Conservation (phyloP, 2,113 vertebrate genomes). For the Piprites chloris region DNA sequence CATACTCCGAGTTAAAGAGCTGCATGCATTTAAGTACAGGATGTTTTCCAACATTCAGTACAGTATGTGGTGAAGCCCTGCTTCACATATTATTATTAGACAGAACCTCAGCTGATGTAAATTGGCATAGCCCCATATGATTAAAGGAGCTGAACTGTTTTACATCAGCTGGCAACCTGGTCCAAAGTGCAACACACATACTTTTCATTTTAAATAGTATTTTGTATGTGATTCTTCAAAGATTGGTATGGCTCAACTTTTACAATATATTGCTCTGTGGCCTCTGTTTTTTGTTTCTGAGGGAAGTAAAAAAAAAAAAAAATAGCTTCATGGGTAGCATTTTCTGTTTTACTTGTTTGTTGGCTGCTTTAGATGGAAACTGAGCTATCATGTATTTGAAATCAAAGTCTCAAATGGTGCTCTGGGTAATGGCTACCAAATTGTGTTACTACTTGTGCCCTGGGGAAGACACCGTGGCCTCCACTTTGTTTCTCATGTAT, state of each 20-base stretch:
- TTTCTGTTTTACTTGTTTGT: not conserved
- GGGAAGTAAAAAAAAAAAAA: not conserved
- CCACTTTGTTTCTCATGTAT: not conserved
- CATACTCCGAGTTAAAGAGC: slow-evolving; percentile 54
- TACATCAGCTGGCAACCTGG: slow-evolving; percentile 51
- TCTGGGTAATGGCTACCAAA: not conserved
- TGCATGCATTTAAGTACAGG: slow-evolving; percentile 43
- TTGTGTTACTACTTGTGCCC: not conserved
- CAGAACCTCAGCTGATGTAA: slow-evolving; percentile 59
- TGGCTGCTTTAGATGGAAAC: slow-evolving; percentile 18
- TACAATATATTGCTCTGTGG: slow-evolving; percentile 16
- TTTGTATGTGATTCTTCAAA: slow-evolving; percentile 51
- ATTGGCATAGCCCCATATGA: slow-evolving; percentile 32
- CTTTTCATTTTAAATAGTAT: slow-evolving; percentile 66
- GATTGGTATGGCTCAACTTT: slow-evolving; percentile 35
- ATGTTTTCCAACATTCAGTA: slow-evolving; percentile 61
- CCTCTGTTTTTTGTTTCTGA: slow-evolving; percentile 50
- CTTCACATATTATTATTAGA: slow-evolving; percentile 52
- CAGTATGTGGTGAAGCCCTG: slow-evolving; percentile 44
- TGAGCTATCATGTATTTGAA: not conserved
- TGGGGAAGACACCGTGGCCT: not conserved
- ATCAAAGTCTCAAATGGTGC: slow-evolving; percentile 1
- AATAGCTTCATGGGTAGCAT: not conserved
- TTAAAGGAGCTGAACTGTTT: slow-evolving; percentile 58
- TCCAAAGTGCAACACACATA: slow-evolving; percentile 42